Base-by-base conservation (phyloP, 2,113 vertebrate genomes). In the Polypterus bichir region DNA sequence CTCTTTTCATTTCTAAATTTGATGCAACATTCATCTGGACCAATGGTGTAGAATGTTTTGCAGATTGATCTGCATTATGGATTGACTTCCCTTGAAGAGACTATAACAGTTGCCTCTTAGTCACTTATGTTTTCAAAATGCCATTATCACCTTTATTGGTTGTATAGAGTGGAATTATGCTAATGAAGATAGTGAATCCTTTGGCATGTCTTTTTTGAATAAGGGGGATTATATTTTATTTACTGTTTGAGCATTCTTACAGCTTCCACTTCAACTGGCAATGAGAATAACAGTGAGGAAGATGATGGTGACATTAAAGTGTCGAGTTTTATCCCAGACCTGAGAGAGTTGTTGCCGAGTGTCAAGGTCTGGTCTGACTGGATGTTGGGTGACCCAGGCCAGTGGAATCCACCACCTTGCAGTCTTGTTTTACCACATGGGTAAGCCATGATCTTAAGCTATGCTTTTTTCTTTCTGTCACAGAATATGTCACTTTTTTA, bases 281-380 rank as follows among this genome's bases (percentile, higher is more conserved):
- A 81, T 67, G 74, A 78, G 11, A 74, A 72, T 49, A 76, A 73
- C 44, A 76, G 81, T 67, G 74, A 78, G 11, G 74, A 72, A 53
- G 85, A 84, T 65, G 79, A 66, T 0, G 83, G 77, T 11, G 83
- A 80, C 51, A 82, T 94, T 69, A 88, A 84, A 66, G 93, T 98
- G 60, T 99, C 96, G 56, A 76, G 81, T 59, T 92, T 97, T 69
- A 80, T 88, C 4, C 62, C 74, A 46, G 92, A 95, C 72, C 83
- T 99, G 53, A 89, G 87, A 69, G 94, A 98, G 68, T 83, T 98
- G 6, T 87, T 99, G 7, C 96, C 96, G 68, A 91, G 90, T 49
- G 88, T 97, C 70, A 99, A 99, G 75, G 91, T 97, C 58, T 99
- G 96, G 96, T 98, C 96, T 0, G 96, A 99, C 71, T 99, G 96